phyloP scores from a whole-genome alignment of 1,140 invertebrate genomes.

The Lucilia cuprina region DNA sequence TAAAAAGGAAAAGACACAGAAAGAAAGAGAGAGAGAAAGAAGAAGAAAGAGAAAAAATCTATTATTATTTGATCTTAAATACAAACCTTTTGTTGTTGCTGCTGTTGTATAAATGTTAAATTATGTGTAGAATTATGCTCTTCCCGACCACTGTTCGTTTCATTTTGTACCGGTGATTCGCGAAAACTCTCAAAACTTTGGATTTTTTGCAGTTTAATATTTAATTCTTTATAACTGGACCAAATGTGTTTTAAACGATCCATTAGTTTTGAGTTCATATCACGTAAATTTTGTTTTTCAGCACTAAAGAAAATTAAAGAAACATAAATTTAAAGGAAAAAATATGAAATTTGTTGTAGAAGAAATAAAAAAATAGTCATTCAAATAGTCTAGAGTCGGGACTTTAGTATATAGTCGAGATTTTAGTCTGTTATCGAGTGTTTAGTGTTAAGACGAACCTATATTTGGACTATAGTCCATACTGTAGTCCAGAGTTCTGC shows the following conservation, averaged over 20 bases:
- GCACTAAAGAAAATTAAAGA: constrained; percentile 18
- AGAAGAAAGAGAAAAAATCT: constrained; percentile 36
- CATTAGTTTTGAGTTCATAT: constrained; percentile 68
- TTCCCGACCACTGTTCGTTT: constrained; percentile 29
- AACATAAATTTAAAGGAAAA: constrained; percentile 1
- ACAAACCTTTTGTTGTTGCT: constrained; percentile 41
- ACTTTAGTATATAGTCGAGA: too few species aligned
- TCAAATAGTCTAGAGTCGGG: too few species aligned
- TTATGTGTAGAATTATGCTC: constrained; percentile 44
- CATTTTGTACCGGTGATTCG: not conserved
- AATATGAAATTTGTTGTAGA: not conserved
- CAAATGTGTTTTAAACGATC: constrained; percentile 67
- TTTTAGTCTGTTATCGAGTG: too few species aligned
- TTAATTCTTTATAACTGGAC: constrained; percentile 64
- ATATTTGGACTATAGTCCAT: not conserved
- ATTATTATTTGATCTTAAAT: constrained; percentile 43
- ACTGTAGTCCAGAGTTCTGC: too few species aligned
- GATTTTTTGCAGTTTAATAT: constrained; percentile 33
- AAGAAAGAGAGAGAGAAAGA: constrained; percentile 42
- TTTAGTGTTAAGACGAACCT: too few species aligned
- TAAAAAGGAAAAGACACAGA: constrained; percentile 26
- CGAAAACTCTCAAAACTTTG: not conserved
- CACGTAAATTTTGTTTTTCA: constrained; percentile 67
- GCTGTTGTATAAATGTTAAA: constrained; percentile 6
- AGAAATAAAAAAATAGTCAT: not conserved